phyloP scores from a whole-genome alignment of 1,140 invertebrate species.

The Lasioglossum baleicum region DNA sequence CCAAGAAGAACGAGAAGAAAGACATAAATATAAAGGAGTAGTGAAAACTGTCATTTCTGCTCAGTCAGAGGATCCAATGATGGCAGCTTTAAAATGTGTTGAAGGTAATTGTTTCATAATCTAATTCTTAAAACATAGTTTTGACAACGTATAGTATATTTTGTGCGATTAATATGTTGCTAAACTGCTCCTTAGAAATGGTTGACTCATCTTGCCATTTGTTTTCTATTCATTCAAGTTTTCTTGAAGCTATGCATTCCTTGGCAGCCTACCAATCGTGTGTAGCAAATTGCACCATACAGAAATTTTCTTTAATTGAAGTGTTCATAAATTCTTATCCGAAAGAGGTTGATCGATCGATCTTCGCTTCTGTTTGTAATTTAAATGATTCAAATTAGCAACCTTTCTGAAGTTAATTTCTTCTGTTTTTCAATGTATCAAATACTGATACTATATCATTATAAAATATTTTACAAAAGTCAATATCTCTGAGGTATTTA shows the following conservation, averaged over 20 bases:
- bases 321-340: background rate
- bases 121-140: background rate
- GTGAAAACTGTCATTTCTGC: conserved; percentile 76
- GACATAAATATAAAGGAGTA: conserved; percentile 93
- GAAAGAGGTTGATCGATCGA: background rate
- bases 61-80: conserved; percentile 75
- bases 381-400: too few relatives aligned
- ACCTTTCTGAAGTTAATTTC: too few relatives aligned
- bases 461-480: too few relatives aligned
- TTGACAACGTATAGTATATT: too few relatives aligned
- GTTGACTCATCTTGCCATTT: too few relatives aligned
- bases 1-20: conserved; percentile 97
- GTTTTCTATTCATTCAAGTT: background rate
- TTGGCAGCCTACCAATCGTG: background rate
- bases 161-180: too few relatives aligned
- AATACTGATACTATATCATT: too few relatives aligned
- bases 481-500: background rate
- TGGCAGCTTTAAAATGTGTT: conserved; percentile 76
- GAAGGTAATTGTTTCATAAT: conserved; percentile 67
- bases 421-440: too few relatives aligned
- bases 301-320: background rate
- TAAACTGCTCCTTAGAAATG: too few relatives aligned
- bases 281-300: too few relatives aligned
- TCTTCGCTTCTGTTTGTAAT: too few relatives aligned
- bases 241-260: background rate